These are phyloP conservation scores for Halcyon chelicuti DNA, from an alignment of 2,797 vertebrate genomes.

Conservation along the genomic window DNA sequence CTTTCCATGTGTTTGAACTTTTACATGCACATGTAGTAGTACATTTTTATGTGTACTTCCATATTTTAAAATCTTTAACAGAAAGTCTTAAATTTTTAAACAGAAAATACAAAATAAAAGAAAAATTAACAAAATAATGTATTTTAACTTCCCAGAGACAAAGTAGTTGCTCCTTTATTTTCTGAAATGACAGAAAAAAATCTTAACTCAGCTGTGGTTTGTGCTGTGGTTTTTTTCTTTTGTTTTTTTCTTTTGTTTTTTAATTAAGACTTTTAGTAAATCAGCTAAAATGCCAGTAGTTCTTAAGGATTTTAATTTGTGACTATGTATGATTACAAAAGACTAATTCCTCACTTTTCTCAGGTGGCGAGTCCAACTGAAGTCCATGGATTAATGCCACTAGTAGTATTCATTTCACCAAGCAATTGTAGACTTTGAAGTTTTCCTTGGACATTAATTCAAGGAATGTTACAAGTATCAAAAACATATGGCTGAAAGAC, in stretches of 20 bases:
- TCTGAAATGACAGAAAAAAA: background rate
- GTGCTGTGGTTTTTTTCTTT: background rate
- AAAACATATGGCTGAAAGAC: background rate
- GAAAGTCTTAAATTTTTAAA: background rate
- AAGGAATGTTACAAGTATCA: constrained; percentile 35
- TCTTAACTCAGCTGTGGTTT: background rate
- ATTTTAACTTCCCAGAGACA: background rate
- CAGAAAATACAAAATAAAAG: background rate
- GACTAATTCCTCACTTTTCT: background rate
- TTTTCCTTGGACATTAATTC: constrained; percentile 31
- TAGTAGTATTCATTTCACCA: constrained; percentile 18
- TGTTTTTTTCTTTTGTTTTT: background rate
- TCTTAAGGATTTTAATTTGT: background rate
- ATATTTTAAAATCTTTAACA: background rate
- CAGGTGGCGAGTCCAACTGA: background rate
- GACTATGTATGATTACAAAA: background rate
- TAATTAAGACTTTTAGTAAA: background rate
- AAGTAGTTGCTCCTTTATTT: background rate
- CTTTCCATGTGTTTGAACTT: background rate
- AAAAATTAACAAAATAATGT: background rate
- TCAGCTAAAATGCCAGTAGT: background rate
- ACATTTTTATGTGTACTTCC: background rate
- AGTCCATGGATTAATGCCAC: background rate
- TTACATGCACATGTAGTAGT: background rate
- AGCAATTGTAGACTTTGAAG: constrained; percentile 3